Evolutionary conservation across 1,140 invertebrate species (phyloP).

Genomic region (Pemphigus obesinymphae): DNA sequence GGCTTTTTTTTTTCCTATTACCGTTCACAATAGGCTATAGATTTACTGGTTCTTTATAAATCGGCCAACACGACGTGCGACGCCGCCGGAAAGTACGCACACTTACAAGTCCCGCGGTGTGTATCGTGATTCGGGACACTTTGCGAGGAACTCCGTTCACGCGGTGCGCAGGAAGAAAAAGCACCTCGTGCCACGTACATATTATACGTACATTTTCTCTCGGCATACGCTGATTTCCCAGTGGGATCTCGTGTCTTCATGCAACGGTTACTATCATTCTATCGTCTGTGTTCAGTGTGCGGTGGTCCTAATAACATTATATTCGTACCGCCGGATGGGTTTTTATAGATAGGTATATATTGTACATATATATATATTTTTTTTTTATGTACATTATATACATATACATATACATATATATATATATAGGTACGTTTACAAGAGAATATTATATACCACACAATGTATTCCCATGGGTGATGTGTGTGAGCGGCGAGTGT

Average conservation of each 20-base stretch:
- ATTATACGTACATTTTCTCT: background rate
- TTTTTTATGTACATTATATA: background rate
- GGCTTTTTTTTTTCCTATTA: too few relatives aligned
- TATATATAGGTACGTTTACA: too few relatives aligned
- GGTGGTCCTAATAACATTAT: conserved; percentile 33
- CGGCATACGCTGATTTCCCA: conserved; percentile 22
- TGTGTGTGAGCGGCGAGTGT: background rate
- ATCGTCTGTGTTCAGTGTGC: too few relatives aligned
- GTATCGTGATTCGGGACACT: conserved; percentile 17
- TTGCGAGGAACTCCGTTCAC: background rate
- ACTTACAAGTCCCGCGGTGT: too few relatives aligned
- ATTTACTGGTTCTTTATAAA: too few relatives aligned
- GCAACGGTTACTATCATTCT: conserved; percentile 39
- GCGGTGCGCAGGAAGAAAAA: too few relatives aligned
- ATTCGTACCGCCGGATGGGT: background rate
- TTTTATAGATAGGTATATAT: background rate
- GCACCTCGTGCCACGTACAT: background rate
- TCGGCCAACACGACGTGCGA: too few relatives aligned
- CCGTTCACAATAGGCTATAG: too few relatives aligned
- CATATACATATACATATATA: background rate
- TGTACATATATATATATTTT: too few relatives aligned
- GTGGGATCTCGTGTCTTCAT: conserved; percentile 35
- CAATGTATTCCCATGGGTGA: background rate
- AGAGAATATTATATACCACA: background rate
- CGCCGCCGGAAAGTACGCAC: too few relatives aligned